Base-by-base conservation (phyloP, 1,140 invertebrate genomes). In the Heliconius hewitsoni region DNA sequence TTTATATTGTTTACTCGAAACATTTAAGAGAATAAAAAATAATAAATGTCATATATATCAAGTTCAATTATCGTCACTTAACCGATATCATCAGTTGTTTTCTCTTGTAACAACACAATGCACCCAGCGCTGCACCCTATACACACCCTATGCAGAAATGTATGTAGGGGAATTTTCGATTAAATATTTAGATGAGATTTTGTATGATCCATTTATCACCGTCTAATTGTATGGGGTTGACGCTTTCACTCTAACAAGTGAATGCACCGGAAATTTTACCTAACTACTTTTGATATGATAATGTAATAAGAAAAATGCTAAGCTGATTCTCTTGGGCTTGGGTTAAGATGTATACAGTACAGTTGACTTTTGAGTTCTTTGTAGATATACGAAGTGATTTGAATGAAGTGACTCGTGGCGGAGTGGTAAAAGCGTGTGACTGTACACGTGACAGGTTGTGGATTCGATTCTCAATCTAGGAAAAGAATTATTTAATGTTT, bases 141-240 rank as follows among this genome's bases (percentile, higher is more conserved):
- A 77, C 81, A 82, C 71, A 84, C 80, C 79, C 84, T 78, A 83
- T 84, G 78, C 83, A 82, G 73, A 84, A 87, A 84, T 88, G 89
- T 90, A 91, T 90, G 89, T 89, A 81, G 91, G 93, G 93, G 91
- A 91, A 90, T 91, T 92, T 93, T 88, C 91, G 85, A 94, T 94
- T 94, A 94, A 93, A 93, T 91, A 94, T 94, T 94, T 93, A 94
- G 93, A 94, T 94, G 92, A 91, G 90, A 93, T 93, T 93, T 92
- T 91, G 91, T 90, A 86, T 87, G 91, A 93, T 87, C 91, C 93
- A 94, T 94, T 94, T 91, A 94, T 94, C 93, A 94, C 87, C 85
- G 84, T 90, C 88, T 94, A 94, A 94, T 93, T 92, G 90, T 90
- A 84, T 84, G 83, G 92, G 90, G 88, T 85, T 87, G 84, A 84